These are phyloP conservation scores for Cheiracanthium punctorium DNA, from an alignment of 2,888 invertebrate species.

Conservation along the genomic window DNA sequence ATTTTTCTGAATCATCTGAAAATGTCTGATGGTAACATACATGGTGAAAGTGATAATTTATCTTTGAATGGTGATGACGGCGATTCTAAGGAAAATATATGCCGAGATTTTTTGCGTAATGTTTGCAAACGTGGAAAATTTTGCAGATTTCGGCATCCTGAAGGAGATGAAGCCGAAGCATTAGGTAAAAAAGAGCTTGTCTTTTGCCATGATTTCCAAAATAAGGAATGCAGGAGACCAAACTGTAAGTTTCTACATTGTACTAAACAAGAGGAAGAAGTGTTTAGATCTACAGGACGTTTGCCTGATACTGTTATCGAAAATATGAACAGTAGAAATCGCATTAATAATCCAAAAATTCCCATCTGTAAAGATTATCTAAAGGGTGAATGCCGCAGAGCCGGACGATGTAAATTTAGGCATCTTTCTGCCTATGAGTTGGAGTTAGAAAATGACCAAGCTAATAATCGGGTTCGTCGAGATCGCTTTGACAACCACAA, in stretches of 20 bases:
- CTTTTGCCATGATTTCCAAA: slow-evolving; percentile 82
- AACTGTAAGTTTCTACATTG: slow-evolving; percentile 88
- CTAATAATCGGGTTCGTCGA: slow-evolving; percentile 33
- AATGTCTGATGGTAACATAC: slow-evolving; percentile 49
- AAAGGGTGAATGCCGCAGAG: slow-evolving; percentile 80
- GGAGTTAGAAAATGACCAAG: slow-evolving; percentile 41
- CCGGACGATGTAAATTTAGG: slow-evolving; percentile 78
- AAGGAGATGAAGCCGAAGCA: slow-evolving; percentile 75
- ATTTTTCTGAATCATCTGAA: background rate
- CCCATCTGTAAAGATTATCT: slow-evolving; percentile 81
- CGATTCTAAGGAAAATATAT: slow-evolving; percentile 77
- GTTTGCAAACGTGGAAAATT: slow-evolving; percentile 81
- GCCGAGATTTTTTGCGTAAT: slow-evolving; percentile 80
- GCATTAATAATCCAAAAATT: slow-evolving; percentile 68
- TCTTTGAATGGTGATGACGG: slow-evolving; percentile 53
- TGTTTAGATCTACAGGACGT: slow-evolving; percentile 83
- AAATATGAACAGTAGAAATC: slow-evolving; percentile 72
- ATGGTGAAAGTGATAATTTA: slow-evolving; percentile 31
- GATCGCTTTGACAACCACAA: slow-evolving; percentile 63
- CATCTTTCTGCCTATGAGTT: slow-evolving; percentile 74
- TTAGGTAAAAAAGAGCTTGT: slow-evolving; percentile 75
- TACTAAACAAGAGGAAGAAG: slow-evolving; percentile 83
- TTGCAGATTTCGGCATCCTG: slow-evolving; percentile 79
- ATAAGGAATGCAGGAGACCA: slow-evolving; percentile 84
- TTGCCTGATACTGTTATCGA: slow-evolving; percentile 81